A percentile compares a stretch with the other conserved stretches of the same genome.
These are phyloP conservation scores for Capitulum mitella DNA, from an alignment of 2,888 invertebrate genomes.

Conservation along the genomic window DNA sequence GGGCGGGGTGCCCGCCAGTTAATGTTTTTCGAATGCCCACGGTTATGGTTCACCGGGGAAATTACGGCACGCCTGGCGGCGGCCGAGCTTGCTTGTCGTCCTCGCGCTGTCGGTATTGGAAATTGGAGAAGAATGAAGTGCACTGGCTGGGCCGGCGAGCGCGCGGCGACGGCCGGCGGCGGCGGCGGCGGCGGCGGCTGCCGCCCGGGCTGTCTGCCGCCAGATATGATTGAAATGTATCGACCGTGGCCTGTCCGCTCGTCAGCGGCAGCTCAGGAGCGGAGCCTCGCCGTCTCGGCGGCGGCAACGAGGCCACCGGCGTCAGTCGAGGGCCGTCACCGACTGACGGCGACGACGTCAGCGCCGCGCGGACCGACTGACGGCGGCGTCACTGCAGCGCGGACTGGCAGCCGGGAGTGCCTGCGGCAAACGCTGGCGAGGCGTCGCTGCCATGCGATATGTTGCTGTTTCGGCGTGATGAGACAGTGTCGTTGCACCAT, in stretches of 20 bases:
- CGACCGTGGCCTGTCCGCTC: background rate
- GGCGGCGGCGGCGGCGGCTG: background rate
- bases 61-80: background rate
- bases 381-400: no score
- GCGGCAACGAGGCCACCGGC: background rate
- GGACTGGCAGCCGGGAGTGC: no score
- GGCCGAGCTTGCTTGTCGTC: background rate
- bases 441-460: no score
- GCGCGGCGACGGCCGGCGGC: background rate
- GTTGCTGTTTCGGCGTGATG: no score
- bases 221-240: slow-evolving; percentile 15
- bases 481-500: no score
- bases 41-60: slow-evolving; percentile 20
- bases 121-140: slow-evolving; percentile 21
- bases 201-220: background rate
- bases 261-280: background rate
- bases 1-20: background rate
- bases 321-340: background rate
- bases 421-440: no score
- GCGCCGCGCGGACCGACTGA: no score
- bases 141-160: background rate
- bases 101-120: background rate
- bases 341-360: background rate
- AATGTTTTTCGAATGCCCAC: slow-evolving; percentile 13
- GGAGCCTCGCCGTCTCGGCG: background rate